A percentile compares a stretch with the other conserved stretches of the same genome.
phyloP scores from a whole-genome alignment of 2,888 invertebrate genomes.

The Cryptophagus acutangulus region DNA sequence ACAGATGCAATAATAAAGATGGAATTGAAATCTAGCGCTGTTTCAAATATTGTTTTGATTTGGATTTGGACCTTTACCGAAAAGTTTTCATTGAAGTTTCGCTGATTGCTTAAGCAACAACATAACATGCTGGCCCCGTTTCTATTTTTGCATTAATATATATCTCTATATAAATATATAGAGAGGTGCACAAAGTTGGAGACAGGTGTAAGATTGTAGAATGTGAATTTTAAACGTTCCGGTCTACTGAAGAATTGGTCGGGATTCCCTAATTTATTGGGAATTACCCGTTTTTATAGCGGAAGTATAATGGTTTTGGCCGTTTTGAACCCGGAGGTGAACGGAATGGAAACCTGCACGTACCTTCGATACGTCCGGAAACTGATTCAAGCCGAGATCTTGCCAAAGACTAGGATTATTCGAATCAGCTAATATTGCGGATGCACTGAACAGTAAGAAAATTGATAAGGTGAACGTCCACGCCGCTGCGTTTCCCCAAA shows the following conservation, averaged over 20 bases:
- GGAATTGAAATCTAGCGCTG: constrained; percentile 8
- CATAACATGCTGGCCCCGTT: constrained; percentile 25
- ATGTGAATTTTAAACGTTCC: constrained; percentile 18
- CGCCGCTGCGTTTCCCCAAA: constrained; percentile 39
- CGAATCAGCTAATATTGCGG: too few species aligned
- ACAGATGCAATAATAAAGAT: neutral
- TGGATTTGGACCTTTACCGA: too few species aligned
- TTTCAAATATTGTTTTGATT: constrained; percentile 8
- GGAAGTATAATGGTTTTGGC: constrained; percentile 18
- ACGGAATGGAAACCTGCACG: neutral
- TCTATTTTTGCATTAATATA: constrained; percentile 28
- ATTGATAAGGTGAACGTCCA: constrained; percentile 39
- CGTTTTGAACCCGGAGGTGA: neutral
- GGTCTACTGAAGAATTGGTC: constrained; percentile 22
- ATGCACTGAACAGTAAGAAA: constrained; percentile 31
- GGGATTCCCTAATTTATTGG: constrained; percentile 34
- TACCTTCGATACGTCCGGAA: constrained; percentile 43
- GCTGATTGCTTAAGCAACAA: constrained; percentile 20
- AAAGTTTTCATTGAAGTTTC: too few species aligned
- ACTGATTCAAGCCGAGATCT: constrained; percentile 40
- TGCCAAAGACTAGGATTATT: constrained; percentile 36
- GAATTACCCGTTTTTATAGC: constrained; percentile 27
- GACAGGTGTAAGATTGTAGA: constrained; percentile 1
- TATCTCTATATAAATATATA: neutral
- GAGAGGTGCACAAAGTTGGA: neutral